phyloP scores from a whole-genome alignment of 1,140 invertebrate genomes.

The Anagrus nilaparvatae region DNA sequence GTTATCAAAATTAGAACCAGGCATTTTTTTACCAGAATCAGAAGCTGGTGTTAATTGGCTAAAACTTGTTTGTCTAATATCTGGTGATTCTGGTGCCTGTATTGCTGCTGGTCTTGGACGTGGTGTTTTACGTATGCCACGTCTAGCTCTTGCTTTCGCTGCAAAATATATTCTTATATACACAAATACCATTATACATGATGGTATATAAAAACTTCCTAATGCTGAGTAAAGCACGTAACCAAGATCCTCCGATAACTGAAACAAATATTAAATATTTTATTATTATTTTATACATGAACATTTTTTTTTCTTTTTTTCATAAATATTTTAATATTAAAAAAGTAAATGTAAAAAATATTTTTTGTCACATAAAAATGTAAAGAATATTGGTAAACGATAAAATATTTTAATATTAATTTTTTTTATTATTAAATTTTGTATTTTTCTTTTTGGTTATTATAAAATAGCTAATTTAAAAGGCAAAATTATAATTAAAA shows the following conservation, averaged over 20 bases:
- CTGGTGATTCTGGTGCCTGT: constrained; percentile 33
- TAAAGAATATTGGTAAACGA: neutral
- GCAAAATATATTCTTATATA: constrained; percentile 98
- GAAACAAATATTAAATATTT: constrained; percentile 31
- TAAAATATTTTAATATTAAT: too few species aligned
- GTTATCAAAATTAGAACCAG: constrained; percentile 39
- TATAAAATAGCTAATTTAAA: too few species aligned
- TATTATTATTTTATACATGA: constrained; percentile 18
- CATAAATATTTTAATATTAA: too few species aligned
- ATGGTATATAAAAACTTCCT: constrained; percentile 97
- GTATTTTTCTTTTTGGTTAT: too few species aligned
- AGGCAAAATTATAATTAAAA: too few species aligned
- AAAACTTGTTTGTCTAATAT: constrained; percentile 39
- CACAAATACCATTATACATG: constrained; percentile 97
- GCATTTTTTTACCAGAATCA: constrained; percentile 27
- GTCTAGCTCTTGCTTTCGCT: constrained; percentile 78
- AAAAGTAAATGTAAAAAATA: too few species aligned
- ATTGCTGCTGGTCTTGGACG: constrained; percentile 46
- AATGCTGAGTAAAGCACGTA: constrained; percentile 97
- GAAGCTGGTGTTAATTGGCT: constrained; percentile 31
- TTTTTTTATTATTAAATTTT: too few species aligned
- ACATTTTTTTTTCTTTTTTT: neutral
- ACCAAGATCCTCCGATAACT: constrained; percentile 88
- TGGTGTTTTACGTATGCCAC: constrained; percentile 71
- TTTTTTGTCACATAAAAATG: neutral